Evolutionary conservation across 1,140 invertebrate species (phyloP).

Genomic region (Drosophila lowei): DNA sequence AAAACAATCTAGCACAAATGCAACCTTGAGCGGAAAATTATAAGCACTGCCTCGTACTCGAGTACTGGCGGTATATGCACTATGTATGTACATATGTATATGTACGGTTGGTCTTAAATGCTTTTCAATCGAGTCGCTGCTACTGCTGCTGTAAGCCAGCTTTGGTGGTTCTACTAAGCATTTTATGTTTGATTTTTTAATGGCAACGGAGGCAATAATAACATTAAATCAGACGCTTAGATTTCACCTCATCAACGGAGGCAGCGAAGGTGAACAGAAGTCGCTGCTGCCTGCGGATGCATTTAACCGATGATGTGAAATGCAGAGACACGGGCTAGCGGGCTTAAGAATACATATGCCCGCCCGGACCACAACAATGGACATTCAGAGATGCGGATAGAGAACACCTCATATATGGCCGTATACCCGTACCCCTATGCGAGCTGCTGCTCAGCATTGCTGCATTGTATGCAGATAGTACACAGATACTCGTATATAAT

Average conservation of each 20-base stretch:
- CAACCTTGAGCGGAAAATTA: conserved; percentile 66
- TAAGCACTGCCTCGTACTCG: conserved; percentile 16
- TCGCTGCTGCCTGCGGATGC: conserved; percentile 52
- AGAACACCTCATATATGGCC: conserved; percentile 60
- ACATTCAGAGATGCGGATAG: conserved; percentile 28
- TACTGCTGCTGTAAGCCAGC: conserved; percentile 9
- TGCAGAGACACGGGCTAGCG: conserved; percentile 39
- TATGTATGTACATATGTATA: no score
- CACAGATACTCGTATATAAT: conserved; percentile 7
- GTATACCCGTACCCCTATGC: background rate
- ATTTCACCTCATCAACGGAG: conserved; percentile 79
- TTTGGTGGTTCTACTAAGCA: background rate
- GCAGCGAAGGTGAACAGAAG: conserved; percentile 71
- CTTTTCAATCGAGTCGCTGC: conserved; percentile 58
- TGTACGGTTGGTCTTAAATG: conserved; percentile 51
- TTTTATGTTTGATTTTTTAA: conserved; percentile 31
- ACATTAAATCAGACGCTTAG: conserved; percentile 45
- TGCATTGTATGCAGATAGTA: conserved; percentile 15
- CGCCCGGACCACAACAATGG: conserved; percentile 57
- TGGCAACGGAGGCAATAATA: conserved; percentile 51
- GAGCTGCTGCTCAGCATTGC: background rate
- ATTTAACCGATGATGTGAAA: conserved; percentile 81
- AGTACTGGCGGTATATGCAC: conserved; percentile 6
- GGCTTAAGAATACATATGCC: conserved; percentile 43
- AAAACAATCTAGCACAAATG: conserved; percentile 61